Evolutionary conservation across 2,888 invertebrate genomes (phyloP).

Genomic region (Taenaris catops): DNA sequence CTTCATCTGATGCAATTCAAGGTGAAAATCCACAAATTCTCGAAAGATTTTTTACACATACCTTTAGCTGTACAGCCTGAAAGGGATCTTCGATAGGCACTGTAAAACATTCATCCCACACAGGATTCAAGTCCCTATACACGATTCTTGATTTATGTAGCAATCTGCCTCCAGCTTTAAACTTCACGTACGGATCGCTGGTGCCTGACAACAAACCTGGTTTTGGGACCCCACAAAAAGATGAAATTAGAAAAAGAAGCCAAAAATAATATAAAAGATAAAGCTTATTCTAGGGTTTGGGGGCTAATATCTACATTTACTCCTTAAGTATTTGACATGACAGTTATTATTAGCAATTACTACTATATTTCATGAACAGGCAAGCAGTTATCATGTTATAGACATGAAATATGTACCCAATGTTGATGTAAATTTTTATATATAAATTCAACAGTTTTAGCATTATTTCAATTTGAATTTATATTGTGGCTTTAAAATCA

Average conservation of each 20-base stretch:
- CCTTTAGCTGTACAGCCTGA: constrained; percentile 91
- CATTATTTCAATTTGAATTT: too few species aligned
- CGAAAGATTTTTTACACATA: too few species aligned
- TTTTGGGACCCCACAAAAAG: constrained; percentile 64
- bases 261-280: constrained; percentile 31
- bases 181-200: constrained; percentile 98
- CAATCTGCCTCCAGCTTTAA: constrained; percentile 91
- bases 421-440: too few species aligned
- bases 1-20: not conserved
- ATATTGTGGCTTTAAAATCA: too few species aligned
- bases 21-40: too few species aligned
- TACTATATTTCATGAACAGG: too few species aligned
- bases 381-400: too few species aligned
- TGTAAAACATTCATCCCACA: constrained; percentile 98
- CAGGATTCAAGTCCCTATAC: constrained; percentile 95
- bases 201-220: constrained; percentile 86
- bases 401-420: too few species aligned
- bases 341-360: too few species aligned
- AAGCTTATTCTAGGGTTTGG: constrained; percentile 18
- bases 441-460: too few species aligned
- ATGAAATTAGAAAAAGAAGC: constrained; percentile 64
- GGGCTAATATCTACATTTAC: constrained; percentile 10
- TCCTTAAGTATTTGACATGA: too few species aligned
- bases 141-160: constrained; percentile 97
- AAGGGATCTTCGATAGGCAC: constrained; percentile 96